Evolutionary conservation across 2,888 invertebrate species (phyloP).

Genomic region (Pyrrhia umbra): DNA sequence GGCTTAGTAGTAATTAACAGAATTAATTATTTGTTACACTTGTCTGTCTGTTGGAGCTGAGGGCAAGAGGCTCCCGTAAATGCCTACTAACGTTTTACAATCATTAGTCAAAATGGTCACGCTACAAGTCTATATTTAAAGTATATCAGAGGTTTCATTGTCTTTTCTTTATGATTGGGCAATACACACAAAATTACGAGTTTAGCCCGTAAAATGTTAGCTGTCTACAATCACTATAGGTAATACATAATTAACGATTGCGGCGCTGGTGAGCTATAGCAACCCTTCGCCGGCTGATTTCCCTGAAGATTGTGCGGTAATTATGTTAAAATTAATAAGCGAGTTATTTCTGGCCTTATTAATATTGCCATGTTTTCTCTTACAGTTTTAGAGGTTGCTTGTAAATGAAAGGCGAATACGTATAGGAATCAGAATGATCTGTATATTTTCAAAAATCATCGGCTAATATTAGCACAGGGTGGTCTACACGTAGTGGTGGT

Average conservation of each 20-base stretch:
- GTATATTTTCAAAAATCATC: too few species aligned
- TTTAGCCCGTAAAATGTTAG: too few species aligned
- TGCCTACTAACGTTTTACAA: background rate
- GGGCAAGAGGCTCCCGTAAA: background rate
- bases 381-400: background rate
- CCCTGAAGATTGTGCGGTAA: conserved; percentile 34
- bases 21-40: conserved; percentile 11
- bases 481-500: too few species aligned
- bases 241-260: conserved; percentile 9
- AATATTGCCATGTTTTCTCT: conserved; percentile 8
- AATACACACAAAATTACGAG: too few species aligned
- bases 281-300: conserved; percentile 33
- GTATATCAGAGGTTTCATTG: background rate
- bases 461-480: too few species aligned
- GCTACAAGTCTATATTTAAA: too few species aligned
- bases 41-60: background rate
- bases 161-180: background rate
- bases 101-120: conserved; percentile 5
- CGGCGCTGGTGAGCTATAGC: background rate
- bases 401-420: conserved; percentile 8
- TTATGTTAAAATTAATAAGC: conserved; percentile 24
- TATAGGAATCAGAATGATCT: too few species aligned
- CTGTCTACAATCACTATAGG: background rate
- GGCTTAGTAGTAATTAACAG: conserved; percentile 8
- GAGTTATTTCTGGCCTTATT: conserved; percentile 28